Conservation (phyloP, 2,113 vertebrate species). For the Cettia cetti region DNA sequence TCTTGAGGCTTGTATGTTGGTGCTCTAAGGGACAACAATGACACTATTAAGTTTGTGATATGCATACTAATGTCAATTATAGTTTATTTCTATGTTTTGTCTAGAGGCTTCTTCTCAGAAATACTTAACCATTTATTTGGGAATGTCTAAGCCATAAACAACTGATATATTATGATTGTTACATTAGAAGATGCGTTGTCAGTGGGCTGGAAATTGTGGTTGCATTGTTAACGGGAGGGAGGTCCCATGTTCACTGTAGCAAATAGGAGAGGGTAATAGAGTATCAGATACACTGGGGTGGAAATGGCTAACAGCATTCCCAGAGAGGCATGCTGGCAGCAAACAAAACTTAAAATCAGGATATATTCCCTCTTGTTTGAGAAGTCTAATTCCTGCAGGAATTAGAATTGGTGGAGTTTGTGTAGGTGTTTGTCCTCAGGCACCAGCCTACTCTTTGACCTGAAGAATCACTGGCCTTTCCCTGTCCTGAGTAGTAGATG, state of each 20-base stretch:
- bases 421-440: not conserved
- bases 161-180: not conserved
- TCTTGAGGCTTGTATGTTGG: not conserved
- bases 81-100: slow-evolving; percentile 4
- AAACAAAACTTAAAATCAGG: not conserved
- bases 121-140: not conserved
- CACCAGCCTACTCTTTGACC: not conserved
- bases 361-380: not conserved
- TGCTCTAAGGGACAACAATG: not conserved
- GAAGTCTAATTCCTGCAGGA: not conserved
- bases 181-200: not conserved
- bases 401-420: not conserved
- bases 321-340: not conserved
- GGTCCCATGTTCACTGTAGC: accelerated
- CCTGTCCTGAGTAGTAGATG: not conserved
- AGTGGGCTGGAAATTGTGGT: not conserved
- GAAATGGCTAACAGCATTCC: not conserved
- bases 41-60: not conserved
- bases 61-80: not conserved
- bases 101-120: not conserved
- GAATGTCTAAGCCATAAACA: not conserved
- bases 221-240: not conserved
- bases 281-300: not conserved
- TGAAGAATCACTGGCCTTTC: not conserved
- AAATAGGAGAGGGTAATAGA: not conserved